Percentiles rank a stretch among this genome's conserved stretches.
Evolutionary conservation across 2,797 vertebrate genomes (phyloP).

Genomic region (Rhodeus uyekii): DNA sequence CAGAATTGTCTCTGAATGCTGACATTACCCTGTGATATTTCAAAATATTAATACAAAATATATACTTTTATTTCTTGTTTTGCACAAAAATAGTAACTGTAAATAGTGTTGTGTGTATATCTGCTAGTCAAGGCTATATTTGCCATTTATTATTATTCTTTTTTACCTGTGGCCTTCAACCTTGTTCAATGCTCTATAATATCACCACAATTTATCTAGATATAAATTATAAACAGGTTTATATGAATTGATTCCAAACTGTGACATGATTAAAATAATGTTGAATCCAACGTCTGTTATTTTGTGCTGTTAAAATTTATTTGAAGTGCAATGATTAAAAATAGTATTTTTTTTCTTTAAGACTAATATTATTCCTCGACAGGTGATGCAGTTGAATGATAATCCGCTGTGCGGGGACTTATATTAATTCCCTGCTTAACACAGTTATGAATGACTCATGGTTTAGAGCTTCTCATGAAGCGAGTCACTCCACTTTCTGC

Average conservation of each 20-base stretch:
- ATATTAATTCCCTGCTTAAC: conserved; percentile 37
- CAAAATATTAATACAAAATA: background rate
- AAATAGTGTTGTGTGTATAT: background rate
- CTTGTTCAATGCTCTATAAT: background rate
- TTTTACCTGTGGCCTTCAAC: too few species aligned
- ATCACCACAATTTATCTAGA: background rate
- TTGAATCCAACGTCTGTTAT: background rate
- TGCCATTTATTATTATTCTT: fast-evolving
- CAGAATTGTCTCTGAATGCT: background rate
- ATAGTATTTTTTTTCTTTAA: background rate
- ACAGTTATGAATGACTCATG: conserved; percentile 38
- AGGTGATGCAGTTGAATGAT: background rate
- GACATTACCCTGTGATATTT: background rate
- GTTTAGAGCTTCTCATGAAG: conserved; percentile 29
- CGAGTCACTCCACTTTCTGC: conserved; percentile 16
- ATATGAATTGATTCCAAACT: background rate
- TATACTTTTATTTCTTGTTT: background rate
- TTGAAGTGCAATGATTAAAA: too few species aligned
- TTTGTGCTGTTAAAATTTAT: background rate
- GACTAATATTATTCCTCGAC: background rate
- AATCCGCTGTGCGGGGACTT: background rate
- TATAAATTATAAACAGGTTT: background rate
- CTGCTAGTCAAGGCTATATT: background rate
- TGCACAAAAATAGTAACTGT: background rate
- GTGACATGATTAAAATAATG: background rate